These are phyloP conservation scores for Enteromius unitaeniatus DNA, from an alignment of 2,797 vertebrate species.

Conservation along the genomic window DNA sequence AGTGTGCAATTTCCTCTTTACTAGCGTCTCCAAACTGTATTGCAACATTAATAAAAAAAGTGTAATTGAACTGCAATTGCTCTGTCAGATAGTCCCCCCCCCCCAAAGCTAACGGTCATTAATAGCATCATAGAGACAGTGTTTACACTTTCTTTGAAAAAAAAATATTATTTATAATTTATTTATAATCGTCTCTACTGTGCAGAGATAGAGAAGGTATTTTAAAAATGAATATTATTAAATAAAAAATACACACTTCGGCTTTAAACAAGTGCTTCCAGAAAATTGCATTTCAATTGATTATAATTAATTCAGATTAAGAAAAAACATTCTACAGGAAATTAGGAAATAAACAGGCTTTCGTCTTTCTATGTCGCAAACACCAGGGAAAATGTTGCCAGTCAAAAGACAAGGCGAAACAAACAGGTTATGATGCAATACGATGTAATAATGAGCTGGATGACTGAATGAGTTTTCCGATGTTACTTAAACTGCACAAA, in stretches of 20 bases:
- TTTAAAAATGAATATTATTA: background rate
- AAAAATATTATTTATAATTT: too few species aligned
- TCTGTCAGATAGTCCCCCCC: background rate
- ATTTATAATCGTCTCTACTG: background rate
- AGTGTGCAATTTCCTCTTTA: background rate
- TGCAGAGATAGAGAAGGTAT: slow-evolving; percentile 31
- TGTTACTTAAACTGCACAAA: slow-evolving; percentile 65
- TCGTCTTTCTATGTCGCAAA: slow-evolving; percentile 59
- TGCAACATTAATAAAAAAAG: background rate
- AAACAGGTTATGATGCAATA: slow-evolving; percentile 68
- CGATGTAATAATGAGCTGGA: slow-evolving; percentile 54
- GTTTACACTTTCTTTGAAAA: background rate
- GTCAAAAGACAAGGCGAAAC: slow-evolving; percentile 63
- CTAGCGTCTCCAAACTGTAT: background rate
- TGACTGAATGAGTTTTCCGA: slow-evolving; percentile 61
- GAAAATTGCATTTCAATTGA: background rate
- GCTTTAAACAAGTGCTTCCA: slow-evolving; percentile 14
- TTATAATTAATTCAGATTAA: background rate
- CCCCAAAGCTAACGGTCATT: background rate
- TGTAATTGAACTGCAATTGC: background rate
- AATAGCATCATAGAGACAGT: background rate
- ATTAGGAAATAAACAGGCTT: slow-evolving; percentile 15
- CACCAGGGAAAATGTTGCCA: slow-evolving; percentile 65
- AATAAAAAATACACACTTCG: slow-evolving; percentile 26
- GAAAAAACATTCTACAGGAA: background rate